phyloP scores from a whole-genome alignment of 1,140 invertebrate species.

The Lucilia sericata region DNA sequence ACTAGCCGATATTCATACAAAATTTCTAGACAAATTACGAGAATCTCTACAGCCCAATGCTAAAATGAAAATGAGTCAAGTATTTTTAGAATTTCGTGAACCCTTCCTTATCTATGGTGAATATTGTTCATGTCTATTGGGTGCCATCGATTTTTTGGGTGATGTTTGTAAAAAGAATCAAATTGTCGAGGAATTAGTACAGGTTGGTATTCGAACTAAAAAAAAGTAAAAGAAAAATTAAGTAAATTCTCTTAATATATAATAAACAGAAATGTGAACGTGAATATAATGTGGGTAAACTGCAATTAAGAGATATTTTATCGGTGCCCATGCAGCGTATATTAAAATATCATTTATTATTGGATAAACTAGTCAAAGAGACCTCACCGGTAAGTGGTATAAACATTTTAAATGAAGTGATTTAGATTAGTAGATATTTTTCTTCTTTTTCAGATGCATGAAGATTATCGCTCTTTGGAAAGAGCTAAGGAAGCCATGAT shows the following conservation, averaged over 20 bases:
- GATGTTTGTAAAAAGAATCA: conserved; percentile 76
- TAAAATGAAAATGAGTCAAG: conserved; percentile 73
- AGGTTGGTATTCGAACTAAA: conserved; percentile 45
- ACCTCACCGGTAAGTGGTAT: conserved; percentile 79
- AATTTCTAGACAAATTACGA: conserved; percentile 83
- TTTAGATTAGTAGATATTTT: neutral
- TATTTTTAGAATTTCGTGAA: conserved; percentile 91
- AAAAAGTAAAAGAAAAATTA: neutral
- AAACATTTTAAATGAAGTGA: neutral
- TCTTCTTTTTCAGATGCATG: conserved; percentile 72
- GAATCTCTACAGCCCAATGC: conserved; percentile 74
- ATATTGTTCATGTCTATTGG: conserved; percentile 93
- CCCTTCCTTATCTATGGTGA: conserved; percentile 94
- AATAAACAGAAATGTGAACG: conserved; percentile 84
- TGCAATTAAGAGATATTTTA: conserved; percentile 92
- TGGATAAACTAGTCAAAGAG: conserved; percentile 92
- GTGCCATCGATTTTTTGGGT: conserved; percentile 82
- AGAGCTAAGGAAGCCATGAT: conserved; percentile 96
- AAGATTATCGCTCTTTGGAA: conserved; percentile 85
- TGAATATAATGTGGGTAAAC: conserved; percentile 94
- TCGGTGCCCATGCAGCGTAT: conserved; percentile 98
- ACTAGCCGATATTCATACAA: conserved; percentile 86
- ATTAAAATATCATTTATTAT: conserved; percentile 94
- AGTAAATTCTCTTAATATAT: neutral
- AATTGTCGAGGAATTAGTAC: conserved; percentile 63